Percentiles rank a stretch among this genome's conserved stretches.
Evolutionary conservation across 2,113 vertebrate genomes (phyloP).

Genomic region (Echinops telfairi): DNA sequence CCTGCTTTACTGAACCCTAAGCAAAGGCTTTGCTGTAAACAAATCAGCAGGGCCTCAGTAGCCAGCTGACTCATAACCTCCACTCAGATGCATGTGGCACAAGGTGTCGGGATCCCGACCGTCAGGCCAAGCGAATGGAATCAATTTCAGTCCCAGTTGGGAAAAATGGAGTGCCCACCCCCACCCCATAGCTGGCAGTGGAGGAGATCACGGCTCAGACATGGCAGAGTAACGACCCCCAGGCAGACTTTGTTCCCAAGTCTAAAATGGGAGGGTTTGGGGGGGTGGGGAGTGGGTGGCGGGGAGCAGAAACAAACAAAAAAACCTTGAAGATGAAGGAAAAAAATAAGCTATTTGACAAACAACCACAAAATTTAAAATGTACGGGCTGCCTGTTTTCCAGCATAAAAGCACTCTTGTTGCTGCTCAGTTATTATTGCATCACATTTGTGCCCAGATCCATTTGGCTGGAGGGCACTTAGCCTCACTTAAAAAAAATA

Average conservation of each 20-base stretch:
- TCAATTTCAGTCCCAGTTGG: slow-evolving; percentile 64
- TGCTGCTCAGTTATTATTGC: slow-evolving; percentile 58
- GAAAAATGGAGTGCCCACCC: slow-evolving; percentile 22
- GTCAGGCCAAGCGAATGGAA: slow-evolving; percentile 69
- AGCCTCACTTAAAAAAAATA: slow-evolving; percentile 67
- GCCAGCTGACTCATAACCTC: slow-evolving; percentile 59
- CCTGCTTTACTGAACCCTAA: slow-evolving; percentile 32
- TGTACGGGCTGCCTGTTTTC: slow-evolving; percentile 41
- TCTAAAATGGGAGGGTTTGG: slow-evolving; percentile 24
- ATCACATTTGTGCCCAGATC: slow-evolving; percentile 67
- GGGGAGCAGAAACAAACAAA: background rate
- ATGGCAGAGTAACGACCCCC: slow-evolving; percentile 30
- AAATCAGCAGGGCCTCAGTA: slow-evolving; percentile 36
- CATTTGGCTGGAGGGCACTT: slow-evolving; percentile 61
- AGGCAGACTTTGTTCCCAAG: slow-evolving; percentile 63
- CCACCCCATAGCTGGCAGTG: background rate
- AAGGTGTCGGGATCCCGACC: slow-evolving; percentile 52
- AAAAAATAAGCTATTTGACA: slow-evolving; percentile 29
- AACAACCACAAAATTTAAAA: slow-evolving; percentile 66
- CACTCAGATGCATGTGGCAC: slow-evolving; percentile 46
- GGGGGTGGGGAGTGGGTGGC: too few species aligned
- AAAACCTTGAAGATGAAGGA: background rate
- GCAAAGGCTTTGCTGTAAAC: slow-evolving; percentile 51
- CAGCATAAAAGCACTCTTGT: slow-evolving; percentile 62
- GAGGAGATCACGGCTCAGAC: slow-evolving; percentile 52